Evolutionary conservation across 2,888 invertebrate species (phyloP).

Genomic region (Eupsilia transversa): DNA sequence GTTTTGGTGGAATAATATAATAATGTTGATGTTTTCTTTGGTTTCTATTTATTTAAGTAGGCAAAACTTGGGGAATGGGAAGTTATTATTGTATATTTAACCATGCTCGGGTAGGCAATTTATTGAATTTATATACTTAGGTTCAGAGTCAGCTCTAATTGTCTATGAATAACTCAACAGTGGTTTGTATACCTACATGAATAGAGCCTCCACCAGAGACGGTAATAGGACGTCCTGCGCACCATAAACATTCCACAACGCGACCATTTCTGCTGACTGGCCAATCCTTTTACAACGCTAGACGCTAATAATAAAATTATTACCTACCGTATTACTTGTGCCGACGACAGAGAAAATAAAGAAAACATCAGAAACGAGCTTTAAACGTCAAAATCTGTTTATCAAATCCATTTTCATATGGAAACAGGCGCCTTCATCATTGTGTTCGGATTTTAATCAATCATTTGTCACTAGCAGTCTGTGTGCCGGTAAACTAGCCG

Average conservation of each 20-base stretch:
- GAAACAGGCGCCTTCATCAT: constrained; percentile 35
- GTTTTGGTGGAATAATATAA: constrained; percentile 19
- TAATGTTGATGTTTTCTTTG: constrained; percentile 16
- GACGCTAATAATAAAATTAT: neutral
- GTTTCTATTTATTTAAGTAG: constrained; percentile 10
- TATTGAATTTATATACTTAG: neutral
- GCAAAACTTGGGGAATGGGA: constrained; percentile 1
- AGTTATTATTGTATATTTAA: constrained; percentile 5
- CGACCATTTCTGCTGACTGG: neutral
- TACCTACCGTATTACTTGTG: constrained; percentile 1
- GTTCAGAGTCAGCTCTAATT: neutral
- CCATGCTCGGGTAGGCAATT: neutral
- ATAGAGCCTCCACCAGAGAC: neutral
- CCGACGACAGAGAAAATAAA: neutral
- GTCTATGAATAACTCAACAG: neutral
- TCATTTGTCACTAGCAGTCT: constrained; percentile 54
- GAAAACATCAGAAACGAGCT: neutral
- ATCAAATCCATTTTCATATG: constrained; percentile 43
- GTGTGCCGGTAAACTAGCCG: constrained; percentile 39
- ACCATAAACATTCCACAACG: constrained; percentile 3
- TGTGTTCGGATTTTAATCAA: constrained; percentile 52
- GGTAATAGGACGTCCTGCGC: neutral
- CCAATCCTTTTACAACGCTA: neutral
- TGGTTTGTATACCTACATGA: neutral
- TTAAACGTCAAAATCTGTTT: constrained; percentile 38